Evolutionary conservation across 1,140 invertebrate genomes (phyloP), one percentile per base, ranked within the genome.

Genomic region (Eueides isabella): DNA sequence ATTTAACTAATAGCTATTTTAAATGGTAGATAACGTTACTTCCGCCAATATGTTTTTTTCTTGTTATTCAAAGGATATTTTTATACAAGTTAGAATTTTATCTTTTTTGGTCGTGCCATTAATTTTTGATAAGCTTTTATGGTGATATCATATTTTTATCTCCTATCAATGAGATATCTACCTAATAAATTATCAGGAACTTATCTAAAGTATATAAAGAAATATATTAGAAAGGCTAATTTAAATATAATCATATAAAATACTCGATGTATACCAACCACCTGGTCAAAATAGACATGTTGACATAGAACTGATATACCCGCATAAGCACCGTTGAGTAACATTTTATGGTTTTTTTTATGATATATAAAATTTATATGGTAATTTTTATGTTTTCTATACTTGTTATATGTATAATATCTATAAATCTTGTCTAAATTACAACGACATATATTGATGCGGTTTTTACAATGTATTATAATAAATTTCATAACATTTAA

Each of bases 241-340:
- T 19, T 6, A 19, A 48, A 48, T 44, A 44, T 5, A 41, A n/a
- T n/a, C 5, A 16, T 4, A 3, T 44, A 44, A 44, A 44, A 19
- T 48, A 19, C 19, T 48, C 2, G 5, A 23, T 19, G 19, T 23
- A 48, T 11, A 12, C 5, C 35, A 38, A 12, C 5, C 35, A 38
- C 16, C n/a, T 23, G 41, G 41, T 48, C 41, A 48, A 19, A 48
- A 48, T 48, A 48, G n/a, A 48, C 6, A 19, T 48, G 41, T 48
- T 48, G 41, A 48, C 41, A 48, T 23, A 48, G n/a, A 48, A 48
- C n/a, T 48, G 16, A n/a, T 44, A 44, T 44, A 19, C n/a, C 41
- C 16, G 9, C 48, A 55, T 26, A 55, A 55, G 48, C 19, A 55
- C 48, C 48, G 26, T 63, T 31, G 61, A 16, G 29, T n/a, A 31